Evolutionary conservation across 92 coral and sea anemone genomes (phyloP).

Genomic region (Epizoanthus rinbou): DNA sequence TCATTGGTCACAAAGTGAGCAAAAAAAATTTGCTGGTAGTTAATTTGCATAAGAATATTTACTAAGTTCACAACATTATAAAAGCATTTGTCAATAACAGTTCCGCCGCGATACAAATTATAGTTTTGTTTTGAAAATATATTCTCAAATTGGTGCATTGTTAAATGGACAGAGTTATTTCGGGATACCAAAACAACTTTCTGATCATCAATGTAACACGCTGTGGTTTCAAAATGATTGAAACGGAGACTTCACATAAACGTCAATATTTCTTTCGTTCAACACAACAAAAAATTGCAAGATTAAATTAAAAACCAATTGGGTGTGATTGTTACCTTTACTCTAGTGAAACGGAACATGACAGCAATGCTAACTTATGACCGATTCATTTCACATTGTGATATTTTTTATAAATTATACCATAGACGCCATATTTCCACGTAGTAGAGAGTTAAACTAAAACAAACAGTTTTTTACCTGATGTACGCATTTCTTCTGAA

Average conservation of each 20-base stretch:
- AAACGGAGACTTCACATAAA: not conserved
- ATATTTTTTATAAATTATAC: not conserved
- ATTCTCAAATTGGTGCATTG: not conserved
- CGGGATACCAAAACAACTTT: not conserved
- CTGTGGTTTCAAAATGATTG: not conserved
- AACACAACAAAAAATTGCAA: not conserved
- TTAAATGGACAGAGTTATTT: not conserved
- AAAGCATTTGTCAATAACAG: conserved; percentile 12
- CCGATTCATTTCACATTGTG: not conserved
- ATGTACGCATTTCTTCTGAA: conserved; percentile 26
- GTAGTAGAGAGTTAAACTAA: not conserved
- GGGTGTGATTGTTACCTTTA: not conserved
- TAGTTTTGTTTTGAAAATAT: conserved; percentile 23
- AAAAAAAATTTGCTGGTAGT: not conserved
- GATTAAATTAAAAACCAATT: not conserved
- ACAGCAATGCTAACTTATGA: not conserved
- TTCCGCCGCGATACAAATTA: conserved; percentile 16
- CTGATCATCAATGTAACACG: not conserved
- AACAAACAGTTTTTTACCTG: conserved; percentile 19
- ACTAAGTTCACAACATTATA: not conserved
- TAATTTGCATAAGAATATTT: conserved; percentile 26
- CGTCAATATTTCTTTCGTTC: not conserved
- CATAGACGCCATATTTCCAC: not conserved
- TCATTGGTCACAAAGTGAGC: conserved; percentile 1
- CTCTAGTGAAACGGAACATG: conserved; percentile 14